Percentiles rank a stretch among this genome's conserved stretches.
Evolutionary conservation across 2,113 vertebrate genomes (phyloP).

Genomic region (Macrotus californicus): DNA sequence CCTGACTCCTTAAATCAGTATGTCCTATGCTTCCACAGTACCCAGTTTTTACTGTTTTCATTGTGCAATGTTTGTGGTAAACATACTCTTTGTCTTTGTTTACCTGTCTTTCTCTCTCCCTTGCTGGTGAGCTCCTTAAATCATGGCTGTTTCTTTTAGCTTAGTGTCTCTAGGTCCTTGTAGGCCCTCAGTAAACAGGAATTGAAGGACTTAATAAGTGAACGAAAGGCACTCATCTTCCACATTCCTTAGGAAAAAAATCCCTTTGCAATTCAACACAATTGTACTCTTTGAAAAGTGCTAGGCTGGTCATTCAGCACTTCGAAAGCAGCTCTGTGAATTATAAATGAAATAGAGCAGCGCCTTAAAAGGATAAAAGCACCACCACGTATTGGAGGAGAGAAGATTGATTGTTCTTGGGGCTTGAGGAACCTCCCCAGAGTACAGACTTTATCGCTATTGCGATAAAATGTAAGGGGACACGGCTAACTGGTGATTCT

Average conservation of each 20-base stretch:
- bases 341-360: background rate
- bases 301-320: background rate
- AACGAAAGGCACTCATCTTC: background rate
- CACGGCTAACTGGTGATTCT: background rate
- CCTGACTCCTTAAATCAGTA: background rate
- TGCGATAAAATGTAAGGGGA: background rate
- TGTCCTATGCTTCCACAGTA: background rate
- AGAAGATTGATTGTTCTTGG: background rate
- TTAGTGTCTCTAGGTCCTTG: background rate
- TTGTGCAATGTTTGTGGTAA: background rate
- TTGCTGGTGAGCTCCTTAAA: background rate
- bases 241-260: background rate
- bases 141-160: background rate
- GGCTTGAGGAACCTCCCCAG: background rate
- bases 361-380: background rate
- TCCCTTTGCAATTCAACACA: background rate
- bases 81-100: background rate
- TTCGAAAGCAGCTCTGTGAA: background rate
- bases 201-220: background rate
- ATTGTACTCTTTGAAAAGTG: background rate
- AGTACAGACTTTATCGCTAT: background rate
- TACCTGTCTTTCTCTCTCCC: background rate
- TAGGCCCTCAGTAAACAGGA: background rate
- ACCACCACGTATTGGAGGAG: background rate
- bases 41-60: background rate